Evolutionary conservation across 2,113 vertebrate species (phyloP).

Genomic region (Neotragus moschatus): DNA sequence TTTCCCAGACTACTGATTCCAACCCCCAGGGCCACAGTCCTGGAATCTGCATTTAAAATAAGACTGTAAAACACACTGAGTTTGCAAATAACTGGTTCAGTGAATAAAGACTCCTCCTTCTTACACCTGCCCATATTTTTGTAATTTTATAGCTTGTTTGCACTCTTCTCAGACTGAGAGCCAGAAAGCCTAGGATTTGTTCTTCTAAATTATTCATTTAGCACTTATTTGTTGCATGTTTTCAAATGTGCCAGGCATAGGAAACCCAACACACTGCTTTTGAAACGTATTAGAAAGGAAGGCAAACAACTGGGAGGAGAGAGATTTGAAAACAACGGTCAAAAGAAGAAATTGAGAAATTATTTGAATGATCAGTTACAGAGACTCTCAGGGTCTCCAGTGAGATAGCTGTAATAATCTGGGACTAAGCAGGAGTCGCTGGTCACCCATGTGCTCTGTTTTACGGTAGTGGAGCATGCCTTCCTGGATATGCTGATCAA

Average conservation of each 20-base stretch:
- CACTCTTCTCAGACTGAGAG: constrained; percentile 37
- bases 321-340: neutral
- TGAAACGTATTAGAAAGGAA: neutral
- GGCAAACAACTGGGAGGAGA: neutral
- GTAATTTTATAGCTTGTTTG: constrained; percentile 47
- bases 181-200: constrained; percentile 25
- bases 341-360: neutral
- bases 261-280: constrained; percentile 18
- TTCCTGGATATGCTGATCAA: neutral
- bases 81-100: neutral
- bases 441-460: neutral
- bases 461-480: neutral
- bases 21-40: neutral
- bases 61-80: neutral
- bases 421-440: neutral
- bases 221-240: constrained; percentile 32
- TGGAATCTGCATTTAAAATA: constrained; percentile 1
- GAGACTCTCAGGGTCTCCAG: neutral
- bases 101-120: constrained; percentile 15
- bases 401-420: neutral
- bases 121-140: neutral
- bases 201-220: constrained; percentile 51
- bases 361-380: neutral
- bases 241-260: constrained; percentile 17
- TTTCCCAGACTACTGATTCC: neutral